Evolutionary conservation across 2,113 vertebrate genomes (phyloP), one percentile per base, ranked within the genome.

Genomic region (Calypte anna): DNA sequence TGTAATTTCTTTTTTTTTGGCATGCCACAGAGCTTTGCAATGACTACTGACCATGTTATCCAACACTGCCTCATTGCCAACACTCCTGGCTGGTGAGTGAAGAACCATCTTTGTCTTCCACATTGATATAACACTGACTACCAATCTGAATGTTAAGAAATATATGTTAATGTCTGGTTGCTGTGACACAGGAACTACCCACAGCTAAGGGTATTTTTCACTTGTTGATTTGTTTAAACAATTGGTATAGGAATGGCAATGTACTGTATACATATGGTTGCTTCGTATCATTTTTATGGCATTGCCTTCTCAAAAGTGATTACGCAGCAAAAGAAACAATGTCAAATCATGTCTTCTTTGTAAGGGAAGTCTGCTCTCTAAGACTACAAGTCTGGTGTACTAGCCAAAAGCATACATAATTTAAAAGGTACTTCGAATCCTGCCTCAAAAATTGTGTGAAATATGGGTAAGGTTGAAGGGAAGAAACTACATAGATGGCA

Each of bases 341-440:
- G 73, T 82, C 88, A 82, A 91, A 91, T 92, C 74, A 77, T 76
- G 15, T 66, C 62, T 91, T 88, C 74, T 94, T 76, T 85, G 61
- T 59, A 78, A 78, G 68, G 33, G 38, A 67, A 91, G 80, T 82
- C 74, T 94, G 79, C 63, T 90, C 90, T 85, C 80, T 82, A 69
- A 92, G 78, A 85, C 83, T 91, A 33, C 53, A 82, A 91, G 84
- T 94, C 86, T 95, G 77, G 70, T 25, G 5, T 90, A 58, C 53
- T 72, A 94, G 87, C 94, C 91, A 91, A 91, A 95, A 86, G 66
- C 70, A 87, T 94, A 30, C 81, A 91, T 96, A 93, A 97, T 96
- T 95, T 93, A 94, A 91, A 92, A 94, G 80, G 61, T 54, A 62
- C 59, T 91, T 85, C 62, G 87, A 90, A 85, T 85, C 54, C 66